Conservation (phyloP, 1,140 invertebrate species). For the Ephestia elutella region DNA sequence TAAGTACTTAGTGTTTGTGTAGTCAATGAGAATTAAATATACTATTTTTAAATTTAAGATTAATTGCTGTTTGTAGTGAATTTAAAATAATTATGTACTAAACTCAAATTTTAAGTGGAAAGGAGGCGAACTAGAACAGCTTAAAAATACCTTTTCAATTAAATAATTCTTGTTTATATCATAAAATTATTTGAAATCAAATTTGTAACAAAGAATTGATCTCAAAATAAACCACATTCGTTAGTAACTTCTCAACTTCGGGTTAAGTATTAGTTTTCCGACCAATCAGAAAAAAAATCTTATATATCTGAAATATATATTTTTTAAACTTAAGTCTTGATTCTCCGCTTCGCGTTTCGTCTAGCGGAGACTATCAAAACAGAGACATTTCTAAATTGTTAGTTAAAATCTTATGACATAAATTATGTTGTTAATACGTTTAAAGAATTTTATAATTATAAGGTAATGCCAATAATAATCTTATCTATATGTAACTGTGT, state of each 20-base stretch:
- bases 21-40: slow-evolving; percentile 1
- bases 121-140: background rate
- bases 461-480: slow-evolving; percentile 8
- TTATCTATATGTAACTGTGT: slow-evolving; percentile 6
- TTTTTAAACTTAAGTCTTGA: too few species aligned
- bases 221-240: too few species aligned
- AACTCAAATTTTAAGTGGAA: too few species aligned
- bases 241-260: too few species aligned
- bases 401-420: slow-evolving; percentile 5
- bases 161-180: too few species aligned
- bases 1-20: slow-evolving; percentile 7
- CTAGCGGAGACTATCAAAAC: too few species aligned
- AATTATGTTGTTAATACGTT: background rate
- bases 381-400: background rate
- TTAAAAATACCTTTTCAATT: background rate
- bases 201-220: too few species aligned
- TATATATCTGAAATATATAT: too few species aligned
- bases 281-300: too few species aligned
- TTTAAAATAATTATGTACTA: background rate
- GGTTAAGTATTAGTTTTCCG: too few species aligned
- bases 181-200: too few species aligned
- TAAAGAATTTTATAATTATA: slow-evolving; percentile 8
- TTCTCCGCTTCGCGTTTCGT: too few species aligned
- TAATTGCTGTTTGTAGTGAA: background rate
- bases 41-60: background rate